phyloP scores from a whole-genome alignment of 2,113 vertebrate genomes.

The Clarias gariepinus region DNA sequence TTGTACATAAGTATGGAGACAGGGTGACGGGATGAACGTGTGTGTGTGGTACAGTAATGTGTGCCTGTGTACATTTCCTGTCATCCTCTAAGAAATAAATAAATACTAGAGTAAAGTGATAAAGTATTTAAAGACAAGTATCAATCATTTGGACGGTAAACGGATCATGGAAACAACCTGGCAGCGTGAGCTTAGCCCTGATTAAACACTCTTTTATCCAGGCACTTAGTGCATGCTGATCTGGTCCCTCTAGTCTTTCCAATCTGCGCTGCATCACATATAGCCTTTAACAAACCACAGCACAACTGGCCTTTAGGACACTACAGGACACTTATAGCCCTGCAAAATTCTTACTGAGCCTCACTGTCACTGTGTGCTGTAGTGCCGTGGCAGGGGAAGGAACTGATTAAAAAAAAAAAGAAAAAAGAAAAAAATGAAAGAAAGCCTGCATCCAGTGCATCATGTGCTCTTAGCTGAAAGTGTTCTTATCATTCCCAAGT shows the following conservation, averaged over 20 bases:
- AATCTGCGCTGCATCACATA: neutral
- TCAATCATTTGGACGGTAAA: slow-evolving; percentile 17
- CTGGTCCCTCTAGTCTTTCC: neutral
- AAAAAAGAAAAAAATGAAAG: too few species aligned
- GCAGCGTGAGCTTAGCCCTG: slow-evolving; percentile 33
- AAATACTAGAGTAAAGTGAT: slow-evolving; percentile 29
- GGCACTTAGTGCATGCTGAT: slow-evolving; percentile 5
- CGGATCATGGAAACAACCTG: slow-evolving; percentile 12
- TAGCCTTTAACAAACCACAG: neutral
- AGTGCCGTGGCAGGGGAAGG: neutral
- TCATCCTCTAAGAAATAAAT: slow-evolving; percentile 49
- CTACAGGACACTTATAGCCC: neutral
- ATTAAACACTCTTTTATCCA: slow-evolving; percentile 44
- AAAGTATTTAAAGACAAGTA: slow-evolving; percentile 33
- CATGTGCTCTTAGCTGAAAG: neutral
- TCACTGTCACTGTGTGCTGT: neutral
- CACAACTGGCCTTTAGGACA: neutral
- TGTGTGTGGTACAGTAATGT: slow-evolving; percentile 4
- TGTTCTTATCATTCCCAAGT: neutral
- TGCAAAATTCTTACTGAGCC: neutral
- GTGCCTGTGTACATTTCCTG: slow-evolving; percentile 52
- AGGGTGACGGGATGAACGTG: slow-evolving; percentile 20
- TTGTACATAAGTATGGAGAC: neutral
- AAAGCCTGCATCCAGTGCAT: neutral
- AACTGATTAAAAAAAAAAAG: too few species aligned